These are phyloP conservation scores for Nycticorax nycticorax DNA, from an alignment of 2,113 vertebrate genomes.

Conservation along the genomic window DNA sequence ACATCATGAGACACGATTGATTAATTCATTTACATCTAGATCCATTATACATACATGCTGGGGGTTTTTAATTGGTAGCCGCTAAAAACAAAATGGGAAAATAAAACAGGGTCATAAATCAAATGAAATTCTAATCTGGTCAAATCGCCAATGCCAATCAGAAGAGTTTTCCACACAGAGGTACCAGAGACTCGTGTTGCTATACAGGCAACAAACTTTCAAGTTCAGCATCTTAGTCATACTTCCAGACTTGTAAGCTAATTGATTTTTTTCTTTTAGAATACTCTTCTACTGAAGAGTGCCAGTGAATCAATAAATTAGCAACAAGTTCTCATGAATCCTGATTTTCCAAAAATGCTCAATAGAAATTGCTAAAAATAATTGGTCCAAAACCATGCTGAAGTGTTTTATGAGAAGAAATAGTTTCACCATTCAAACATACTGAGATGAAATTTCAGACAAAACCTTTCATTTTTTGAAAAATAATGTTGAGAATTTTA, in stretches of 20 bases:
- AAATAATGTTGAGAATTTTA: background rate
- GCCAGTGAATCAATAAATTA: background rate
- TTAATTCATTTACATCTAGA: background rate
- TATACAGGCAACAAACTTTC: background rate
- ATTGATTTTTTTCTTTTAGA: background rate
- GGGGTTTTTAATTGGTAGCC: background rate
- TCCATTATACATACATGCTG: fast-evolving
- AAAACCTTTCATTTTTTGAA: background rate
- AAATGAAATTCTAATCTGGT: background rate
- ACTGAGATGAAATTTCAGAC: background rate
- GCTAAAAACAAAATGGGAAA: background rate
- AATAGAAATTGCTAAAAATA: background rate
- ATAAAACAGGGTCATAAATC: background rate
- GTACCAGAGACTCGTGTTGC: background rate
- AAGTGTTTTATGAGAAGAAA: background rate
- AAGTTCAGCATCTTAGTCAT: background rate
- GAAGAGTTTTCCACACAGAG: background rate
- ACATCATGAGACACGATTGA: background rate
- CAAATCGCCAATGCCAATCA: background rate
- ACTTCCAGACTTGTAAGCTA: background rate
- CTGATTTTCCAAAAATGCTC: background rate
- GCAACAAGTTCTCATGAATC: background rate
- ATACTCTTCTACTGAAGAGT: background rate
- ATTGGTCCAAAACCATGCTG: background rate
- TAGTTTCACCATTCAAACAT: background rate